Evolutionary conservation across 2,113 vertebrate genomes (phyloP), one percentile per base, ranked within the genome.

Genomic region (Chaetura pelagica): DNA sequence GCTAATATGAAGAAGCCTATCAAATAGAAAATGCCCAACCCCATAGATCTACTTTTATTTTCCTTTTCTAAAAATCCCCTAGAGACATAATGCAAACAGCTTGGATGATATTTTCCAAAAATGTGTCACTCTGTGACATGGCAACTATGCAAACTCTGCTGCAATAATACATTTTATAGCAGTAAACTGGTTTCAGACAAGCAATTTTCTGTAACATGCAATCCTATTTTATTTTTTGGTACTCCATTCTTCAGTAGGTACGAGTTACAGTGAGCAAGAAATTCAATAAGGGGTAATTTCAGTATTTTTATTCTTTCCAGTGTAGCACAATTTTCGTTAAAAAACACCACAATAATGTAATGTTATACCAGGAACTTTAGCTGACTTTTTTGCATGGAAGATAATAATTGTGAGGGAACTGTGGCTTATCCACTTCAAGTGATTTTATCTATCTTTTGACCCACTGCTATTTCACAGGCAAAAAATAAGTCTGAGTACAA

Each of bases 371-470:
- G 19, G 18, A 84, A 58, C 5, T 90, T 90, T 48, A 77, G 32
- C 22, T 74, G 49, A 13, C 71, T 21, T 75, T 94, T 55, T 55
- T 7, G 3, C 34, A 57, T 9, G 30, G 15, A 88, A 90, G 52
- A 61, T 48, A 69, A 24, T 6, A 92, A 81, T 64, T 64, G 30
- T 9, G 11, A 67, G 29, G 54, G 52, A 92, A 52, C 17, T 38
- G 15, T 74, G 51, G 49, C 42, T 89, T 94, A 78, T 1, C 5
- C 27, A 57, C 24, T 58, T 82, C 19, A 73, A 73, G 63, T 29
- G 79, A 69, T 81, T 91, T 91, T 81, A 75, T 89, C 64, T 81
- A 26, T 84, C 84, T 87, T 95, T 93, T 91, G 52, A 81, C 77
- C 52, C 49, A 74, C 40, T 71, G 9, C 38, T 71, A 6, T 63